phyloP scores from a whole-genome alignment of 2,888 invertebrate genomes.

The Pelosia muscerda region DNA sequence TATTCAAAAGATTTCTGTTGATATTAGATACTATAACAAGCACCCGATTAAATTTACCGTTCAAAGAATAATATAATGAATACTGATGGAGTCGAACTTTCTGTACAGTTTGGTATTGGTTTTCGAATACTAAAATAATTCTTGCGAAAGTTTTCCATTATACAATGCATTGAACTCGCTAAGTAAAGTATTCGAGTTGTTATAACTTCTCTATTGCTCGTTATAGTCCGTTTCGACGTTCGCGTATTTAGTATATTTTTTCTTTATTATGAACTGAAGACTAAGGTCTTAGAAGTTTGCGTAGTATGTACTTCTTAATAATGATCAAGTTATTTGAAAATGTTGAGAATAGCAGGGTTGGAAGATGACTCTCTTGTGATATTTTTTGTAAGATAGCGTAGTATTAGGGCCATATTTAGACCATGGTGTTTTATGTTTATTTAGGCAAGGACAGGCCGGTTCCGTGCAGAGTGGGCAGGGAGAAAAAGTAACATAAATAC shows the following conservation, averaged over 20 bases:
- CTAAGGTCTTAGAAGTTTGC: slow-evolving; percentile 13
- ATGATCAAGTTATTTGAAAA: not conserved
- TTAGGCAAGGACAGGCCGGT: too few species aligned
- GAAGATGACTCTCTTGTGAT: not conserved
- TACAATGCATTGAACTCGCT: slow-evolving; percentile 42
- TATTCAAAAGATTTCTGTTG: slow-evolving; percentile 32
- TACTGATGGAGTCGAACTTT: slow-evolving; percentile 36
- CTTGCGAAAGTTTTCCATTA: slow-evolving; percentile 42
- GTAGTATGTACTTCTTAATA: not conserved
- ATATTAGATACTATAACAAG: slow-evolving; percentile 41
- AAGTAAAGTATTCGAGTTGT: slow-evolving; percentile 48
- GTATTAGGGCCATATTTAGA: too few species aligned
- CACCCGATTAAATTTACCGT: slow-evolving; percentile 29
- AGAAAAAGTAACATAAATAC: too few species aligned
- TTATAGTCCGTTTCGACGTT: slow-evolving; percentile 37
- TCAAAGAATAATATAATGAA: slow-evolving; percentile 36
- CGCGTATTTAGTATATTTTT: slow-evolving; percentile 21
- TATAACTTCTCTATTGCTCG: slow-evolving; percentile 55
- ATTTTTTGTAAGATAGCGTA: too few species aligned
- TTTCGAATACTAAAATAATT: slow-evolving; percentile 48
- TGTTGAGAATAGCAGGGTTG: not conserved
- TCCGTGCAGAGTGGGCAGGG: too few species aligned
- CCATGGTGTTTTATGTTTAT: too few species aligned
- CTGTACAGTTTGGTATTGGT: slow-evolving; percentile 38
- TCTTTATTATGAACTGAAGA: slow-evolving; percentile 21